Percentiles rank a stretch among this genome's conserved stretches.
These are phyloP conservation scores for Champsocephalus gunnari DNA, from an alignment of 2,797 vertebrate species.

Conservation along the genomic window DNA sequence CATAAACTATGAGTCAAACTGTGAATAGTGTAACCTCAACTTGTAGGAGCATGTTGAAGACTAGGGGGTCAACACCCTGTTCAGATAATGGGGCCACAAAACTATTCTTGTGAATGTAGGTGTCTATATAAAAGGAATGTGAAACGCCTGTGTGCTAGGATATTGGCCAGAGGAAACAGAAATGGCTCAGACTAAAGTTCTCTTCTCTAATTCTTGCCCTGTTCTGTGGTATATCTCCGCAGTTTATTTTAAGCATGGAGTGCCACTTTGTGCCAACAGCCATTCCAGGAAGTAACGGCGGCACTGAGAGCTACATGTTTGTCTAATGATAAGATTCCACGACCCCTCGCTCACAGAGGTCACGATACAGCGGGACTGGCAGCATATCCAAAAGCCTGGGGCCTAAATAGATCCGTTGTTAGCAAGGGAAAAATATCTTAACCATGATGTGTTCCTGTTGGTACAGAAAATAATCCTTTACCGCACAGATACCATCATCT, in stretches of 20 bases:
- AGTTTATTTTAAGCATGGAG: slow-evolving; percentile 71
- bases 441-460: slow-evolving; percentile 10
- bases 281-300: slow-evolving; percentile 77
- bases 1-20: background rate
- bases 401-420: slow-evolving; percentile 32
- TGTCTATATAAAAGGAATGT: slow-evolving; percentile 30
- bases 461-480: slow-evolving; percentile 11
- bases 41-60: background rate
- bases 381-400: slow-evolving; percentile 44
- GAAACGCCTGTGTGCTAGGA: slow-evolving; percentile 31
- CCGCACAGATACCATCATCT: background rate
- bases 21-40: background rate
- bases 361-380: slow-evolving; percentile 61
- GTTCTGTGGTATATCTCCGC: slow-evolving; percentile 63
- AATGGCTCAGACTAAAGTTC: slow-evolving; percentile 33
- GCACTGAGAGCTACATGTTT: slow-evolving; percentile 74
- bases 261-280: slow-evolving; percentile 78
- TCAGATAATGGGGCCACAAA: background rate
- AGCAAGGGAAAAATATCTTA: slow-evolving; percentile 22
- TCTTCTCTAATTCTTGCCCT: slow-evolving; percentile 43
- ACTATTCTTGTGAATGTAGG: background rate
- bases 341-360: slow-evolving; percentile 67
- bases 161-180: slow-evolving; percentile 38
- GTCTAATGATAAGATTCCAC: slow-evolving; percentile 81
- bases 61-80: background rate